Evolutionary conservation across 2,113 vertebrate genomes (phyloP), one percentile per base, ranked within the genome.

Genomic region (Megaptera novaeangliae): DNA sequence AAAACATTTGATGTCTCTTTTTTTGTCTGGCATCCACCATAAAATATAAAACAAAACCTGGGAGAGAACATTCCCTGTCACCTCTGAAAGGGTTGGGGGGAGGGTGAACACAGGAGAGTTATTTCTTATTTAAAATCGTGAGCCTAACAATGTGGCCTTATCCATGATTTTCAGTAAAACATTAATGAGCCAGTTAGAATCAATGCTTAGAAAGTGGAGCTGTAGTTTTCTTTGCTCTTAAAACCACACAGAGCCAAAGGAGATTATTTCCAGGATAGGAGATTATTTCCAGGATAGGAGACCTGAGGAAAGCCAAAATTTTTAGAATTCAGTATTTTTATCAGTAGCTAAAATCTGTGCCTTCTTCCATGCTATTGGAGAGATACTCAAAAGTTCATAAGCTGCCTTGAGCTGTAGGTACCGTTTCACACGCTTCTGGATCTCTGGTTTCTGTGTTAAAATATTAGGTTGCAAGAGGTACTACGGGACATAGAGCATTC

Each of bases 1-100:
- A 94, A 80, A 88, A 46, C 6, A 46, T 89, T 83, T 95, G 55
- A 89, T 78, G n/a, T 34, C 90, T 83, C 31, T 44, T 75, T 80
- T 94, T 94, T 57, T 77, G n/a, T 74, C 71, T 96, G 39, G 10
- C 36, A 88, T 77, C 29, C 61, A 95, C 4, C 21, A 82, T 69
- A 95, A 91, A 95, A 86, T 74, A 88, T n/a, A 68, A 88, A 97
- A 84, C n/a, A 96, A 96, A 93, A 94, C 18, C 17, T 66, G 4
- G 7, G 1, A 8, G 0, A 44, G 81, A 84, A 55, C 12, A 84
- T 63, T 81, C 25, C 21, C 10, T 68, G 68, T 78, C 29, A 41
- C 36, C n/a, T 69, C 20, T 8, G 80, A 91, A 96, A 93, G 15
- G 25, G 11, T 34, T 49, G 3, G 20, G 5, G 75, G 9, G 3